phyloP scores from a whole-genome alignment of 1,140 invertebrate genomes.

The Cherax quadricarinatus region DNA sequence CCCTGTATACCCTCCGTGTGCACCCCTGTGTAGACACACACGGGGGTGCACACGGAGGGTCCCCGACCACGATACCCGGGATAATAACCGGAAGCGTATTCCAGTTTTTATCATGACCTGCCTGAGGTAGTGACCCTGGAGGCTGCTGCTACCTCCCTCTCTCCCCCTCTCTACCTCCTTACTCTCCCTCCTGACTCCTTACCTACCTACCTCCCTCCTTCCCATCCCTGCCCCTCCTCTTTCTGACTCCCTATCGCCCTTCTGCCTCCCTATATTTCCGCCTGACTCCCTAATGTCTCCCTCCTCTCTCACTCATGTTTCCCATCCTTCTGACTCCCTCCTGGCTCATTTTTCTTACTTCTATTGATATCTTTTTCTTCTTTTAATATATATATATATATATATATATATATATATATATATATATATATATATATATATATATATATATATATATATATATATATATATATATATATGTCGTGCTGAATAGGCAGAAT shows the following conservation, averaged over 20 bases:
- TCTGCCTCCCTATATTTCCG: background rate
- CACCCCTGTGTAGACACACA: background rate
- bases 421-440: too few relatives aligned
- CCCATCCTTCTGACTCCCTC: background rate
- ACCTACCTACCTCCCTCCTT: background rate
- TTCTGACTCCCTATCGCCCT: background rate
- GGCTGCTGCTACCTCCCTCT: background rate
- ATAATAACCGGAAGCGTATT: slow-evolving; percentile 14
- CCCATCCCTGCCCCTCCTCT: background rate
- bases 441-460: too few relatives aligned
- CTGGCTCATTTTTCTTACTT: background rate
- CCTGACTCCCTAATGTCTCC: background rate
- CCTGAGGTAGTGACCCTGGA: background rate
- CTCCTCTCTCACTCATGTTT: background rate
- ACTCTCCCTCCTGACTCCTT: background rate
- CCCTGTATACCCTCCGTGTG: background rate
- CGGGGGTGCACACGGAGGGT: background rate
- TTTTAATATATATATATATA: too few relatives aligned
- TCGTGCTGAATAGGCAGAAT: too few relatives aligned
- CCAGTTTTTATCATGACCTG: background rate
- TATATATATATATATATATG: too few relatives aligned
- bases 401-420: too few relatives aligned
- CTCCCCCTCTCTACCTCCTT: background rate
- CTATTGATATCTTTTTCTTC: too few relatives aligned
- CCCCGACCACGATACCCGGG: background rate